A percentile compares a stretch with the other conserved stretches of the same genome.
phyloP scores from a whole-genome alignment of 2,888 invertebrate species.

The Limenitis camilla region DNA sequence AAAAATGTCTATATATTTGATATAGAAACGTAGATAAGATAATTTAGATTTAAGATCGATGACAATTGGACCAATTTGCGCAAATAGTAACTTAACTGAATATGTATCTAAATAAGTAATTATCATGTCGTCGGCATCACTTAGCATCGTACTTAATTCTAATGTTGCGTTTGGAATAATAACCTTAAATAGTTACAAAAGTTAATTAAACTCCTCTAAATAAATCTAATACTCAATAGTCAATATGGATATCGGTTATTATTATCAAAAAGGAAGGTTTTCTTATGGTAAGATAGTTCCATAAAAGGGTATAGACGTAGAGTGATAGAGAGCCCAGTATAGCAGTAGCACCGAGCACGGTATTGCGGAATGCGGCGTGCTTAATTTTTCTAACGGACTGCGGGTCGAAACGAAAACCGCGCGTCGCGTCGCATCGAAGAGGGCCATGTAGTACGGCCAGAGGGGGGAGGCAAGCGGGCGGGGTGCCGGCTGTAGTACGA shows the following conservation, averaged over 20 bases:
- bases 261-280: too few species aligned
- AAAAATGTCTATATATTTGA: too few species aligned
- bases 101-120: not conserved
- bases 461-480: constrained; percentile 39
- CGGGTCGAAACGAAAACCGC: constrained; percentile 69
- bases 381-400: constrained; percentile 73
- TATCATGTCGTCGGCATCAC: too few species aligned
- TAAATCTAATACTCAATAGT: too few species aligned
- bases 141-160: not conserved
- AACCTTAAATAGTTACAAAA: too few species aligned
- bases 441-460: constrained; percentile 60
- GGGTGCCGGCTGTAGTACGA: constrained; percentile 67
- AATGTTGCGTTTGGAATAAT: too few species aligned
- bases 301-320: constrained; percentile 29
- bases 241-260: too few species aligned
- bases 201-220: too few species aligned
- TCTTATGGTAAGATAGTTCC: not conserved
- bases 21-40: not conserved
- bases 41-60: not conserved
- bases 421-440: constrained; percentile 54
- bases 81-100: constrained; percentile 14
- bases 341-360: too few species aligned
- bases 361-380: constrained; percentile 69
- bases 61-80: constrained; percentile 6
- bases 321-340: constrained; percentile 56